Percentiles rank a stretch among this genome's conserved stretches.
These are phyloP conservation scores for Coilia nasus DNA, from an alignment of 2,797 vertebrate species.

Conservation along the genomic window DNA sequence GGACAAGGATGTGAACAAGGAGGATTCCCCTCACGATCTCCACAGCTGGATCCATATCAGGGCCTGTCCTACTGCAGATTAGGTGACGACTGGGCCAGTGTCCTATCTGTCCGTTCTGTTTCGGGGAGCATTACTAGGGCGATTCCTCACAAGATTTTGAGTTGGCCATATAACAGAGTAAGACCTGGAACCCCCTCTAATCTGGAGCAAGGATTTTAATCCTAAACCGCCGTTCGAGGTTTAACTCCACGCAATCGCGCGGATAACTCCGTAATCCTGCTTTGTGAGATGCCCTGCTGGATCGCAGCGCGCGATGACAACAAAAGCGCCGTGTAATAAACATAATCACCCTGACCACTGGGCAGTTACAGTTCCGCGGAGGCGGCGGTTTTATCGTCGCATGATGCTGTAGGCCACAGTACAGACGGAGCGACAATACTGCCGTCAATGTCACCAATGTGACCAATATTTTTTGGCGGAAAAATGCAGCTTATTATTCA, in stretches of 20 bases:
- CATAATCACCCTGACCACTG: not conserved
- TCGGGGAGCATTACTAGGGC: not conserved
- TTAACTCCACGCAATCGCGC: not conserved
- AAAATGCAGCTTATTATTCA: too few species aligned
- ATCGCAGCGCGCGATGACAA: not conserved
- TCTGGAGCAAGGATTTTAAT: not conserved
- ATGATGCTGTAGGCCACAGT: too few species aligned
- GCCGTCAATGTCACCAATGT: too few species aligned
- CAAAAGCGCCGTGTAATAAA: slow-evolving; percentile 10
- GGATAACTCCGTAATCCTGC: slow-evolving; percentile 14
- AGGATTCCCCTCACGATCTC: too few species aligned
- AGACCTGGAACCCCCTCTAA: slow-evolving; percentile 12
- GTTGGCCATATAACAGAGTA: not conserved
- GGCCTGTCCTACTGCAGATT: too few species aligned
- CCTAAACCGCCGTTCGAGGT: not conserved
- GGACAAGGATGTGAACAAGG: too few species aligned
- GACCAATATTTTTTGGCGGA: too few species aligned
- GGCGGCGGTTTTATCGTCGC: too few species aligned
- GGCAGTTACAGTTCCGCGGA: too few species aligned
- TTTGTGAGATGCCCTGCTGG: slow-evolving; percentile 3
- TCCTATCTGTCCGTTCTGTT: not conserved
- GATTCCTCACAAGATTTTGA: not conserved
- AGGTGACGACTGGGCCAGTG: too few species aligned
- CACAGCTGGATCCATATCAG: too few species aligned
- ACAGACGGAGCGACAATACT: too few species aligned